These are phyloP conservation scores for Pyrrhia umbra DNA, from an alignment of 2,888 invertebrate genomes.

Conservation along the genomic window DNA sequence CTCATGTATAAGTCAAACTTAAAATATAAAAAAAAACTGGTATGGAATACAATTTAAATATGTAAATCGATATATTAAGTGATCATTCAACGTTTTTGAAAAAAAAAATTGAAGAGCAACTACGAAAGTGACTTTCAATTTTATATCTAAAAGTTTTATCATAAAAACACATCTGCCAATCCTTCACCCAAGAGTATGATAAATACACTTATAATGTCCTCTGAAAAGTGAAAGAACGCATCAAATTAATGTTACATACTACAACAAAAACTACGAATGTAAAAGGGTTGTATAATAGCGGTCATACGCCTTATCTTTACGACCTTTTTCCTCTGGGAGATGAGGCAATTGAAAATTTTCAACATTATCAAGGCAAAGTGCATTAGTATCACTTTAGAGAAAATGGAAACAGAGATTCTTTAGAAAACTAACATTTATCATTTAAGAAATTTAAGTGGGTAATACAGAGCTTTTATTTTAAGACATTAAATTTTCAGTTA, in stretches of 20 bases:
- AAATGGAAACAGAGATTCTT: background rate
- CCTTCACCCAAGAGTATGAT: background rate
- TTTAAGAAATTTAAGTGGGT: conserved; percentile 1
- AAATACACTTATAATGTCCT: conserved; percentile 1
- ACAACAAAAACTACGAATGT: conserved; percentile 30
- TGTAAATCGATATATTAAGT: too few relatives aligned
- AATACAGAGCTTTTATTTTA: background rate
- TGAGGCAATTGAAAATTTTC: conserved; percentile 48
- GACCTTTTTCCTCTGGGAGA: conserved; percentile 38
- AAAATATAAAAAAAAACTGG: too few relatives aligned
- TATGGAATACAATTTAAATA: too few relatives aligned
- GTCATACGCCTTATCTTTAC: conserved; percentile 49
- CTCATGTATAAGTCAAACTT: too few relatives aligned
- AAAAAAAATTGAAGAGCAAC: background rate
- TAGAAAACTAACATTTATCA: conserved; percentile 4
- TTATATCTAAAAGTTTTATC: background rate
- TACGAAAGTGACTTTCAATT: background rate
- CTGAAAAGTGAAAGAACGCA: conserved; percentile 48
- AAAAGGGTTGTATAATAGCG: conserved; percentile 49
- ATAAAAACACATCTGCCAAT: background rate
- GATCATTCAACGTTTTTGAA: too few relatives aligned
- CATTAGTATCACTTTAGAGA: conserved; percentile 21
- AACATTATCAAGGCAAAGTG: conserved; percentile 28
- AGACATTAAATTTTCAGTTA: background rate
- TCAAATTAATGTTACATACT: conserved; percentile 29